Base-by-base conservation (phyloP, 1,140 invertebrate species). In the Ips nitidus region DNA sequence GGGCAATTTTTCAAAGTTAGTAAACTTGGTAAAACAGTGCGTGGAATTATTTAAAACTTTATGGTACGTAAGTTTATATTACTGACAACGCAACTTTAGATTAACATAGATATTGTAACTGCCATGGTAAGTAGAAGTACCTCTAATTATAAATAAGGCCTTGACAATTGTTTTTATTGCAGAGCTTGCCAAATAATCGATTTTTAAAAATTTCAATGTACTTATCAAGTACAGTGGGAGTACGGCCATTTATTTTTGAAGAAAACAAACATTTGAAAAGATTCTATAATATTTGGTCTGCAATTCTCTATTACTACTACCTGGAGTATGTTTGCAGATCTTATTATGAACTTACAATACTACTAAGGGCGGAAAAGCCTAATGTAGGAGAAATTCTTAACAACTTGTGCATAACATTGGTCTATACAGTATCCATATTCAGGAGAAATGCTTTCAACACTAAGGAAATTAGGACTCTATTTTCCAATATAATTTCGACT, bases 361-460 rank as follows among this genome's bases (percentile, higher is more conserved):
- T 71, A 22, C 5, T 71, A 8, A 62, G 22, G 3, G 63, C 62
- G 1, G 63, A 66, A 7, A n/a, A 41, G 60, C 41, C 66, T n/a
- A 58, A 71, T 52, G n/a, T 60, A 2, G 63, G 53, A 43, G 69
- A 71, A 66, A 66, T 71, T 39, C 42, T 71, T 5, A 56, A 58
- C 4, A 71, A 71, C 53, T 40, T 71, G n/a, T 71, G 69, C 52
- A 71, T 71, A 2, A 71, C 69, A 5, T 40, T 71, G 5, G 61
- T 71, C 53, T 71, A 71, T 43, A 66, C 69, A 3, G 69, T 66
- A 39, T 60, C 63, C 1, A 52, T 66, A 41, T 66, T 71, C 22
- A 7, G 69, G 38, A 7, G 66, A 22, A 52, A 50, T 45, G 55
- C 69, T 3, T 71, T 71, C 8, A 61, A 61, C 38, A 53, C 56